Evolutionary conservation across 1,140 invertebrate genomes (phyloP).

Genomic region (Macrotrachela quadricornifera): DNA sequence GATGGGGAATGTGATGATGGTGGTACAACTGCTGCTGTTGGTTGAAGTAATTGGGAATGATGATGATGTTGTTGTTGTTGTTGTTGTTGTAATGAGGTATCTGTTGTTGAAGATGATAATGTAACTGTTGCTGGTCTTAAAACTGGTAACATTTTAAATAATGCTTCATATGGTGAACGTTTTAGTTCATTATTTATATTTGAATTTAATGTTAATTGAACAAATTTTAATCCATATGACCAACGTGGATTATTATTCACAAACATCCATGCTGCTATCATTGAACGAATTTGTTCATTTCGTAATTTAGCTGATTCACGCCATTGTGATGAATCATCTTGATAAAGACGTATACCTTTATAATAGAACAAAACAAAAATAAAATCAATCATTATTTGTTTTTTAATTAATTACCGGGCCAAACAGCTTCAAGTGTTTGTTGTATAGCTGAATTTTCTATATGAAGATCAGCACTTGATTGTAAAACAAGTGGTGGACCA

Average conservation of each 20-base stretch:
- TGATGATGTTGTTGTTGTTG: no score
- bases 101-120: no score
- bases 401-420: not conserved
- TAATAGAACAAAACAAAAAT: not conserved
- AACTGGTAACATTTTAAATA: no score
- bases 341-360: no score
- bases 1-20: no score
- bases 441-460: not conserved
- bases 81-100: no score
- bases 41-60: no score
- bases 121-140: no score
- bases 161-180: no score
- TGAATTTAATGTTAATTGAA: slow-evolving; percentile 1
- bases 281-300: not conserved
- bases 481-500: slow-evolving; percentile 1
- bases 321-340: not conserved
- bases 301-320: not conserved
- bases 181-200: no score
- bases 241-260: not conserved
- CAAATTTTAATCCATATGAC: not conserved
- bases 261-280: not conserved
- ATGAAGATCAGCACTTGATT: not conserved
- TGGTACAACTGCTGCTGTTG: no score
- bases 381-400: not conserved
- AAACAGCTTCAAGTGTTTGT: not conserved